These are phyloP conservation scores for Meteorus cinctellus DNA, from an alignment of 2,888 invertebrate species.

Conservation along the genomic window DNA sequence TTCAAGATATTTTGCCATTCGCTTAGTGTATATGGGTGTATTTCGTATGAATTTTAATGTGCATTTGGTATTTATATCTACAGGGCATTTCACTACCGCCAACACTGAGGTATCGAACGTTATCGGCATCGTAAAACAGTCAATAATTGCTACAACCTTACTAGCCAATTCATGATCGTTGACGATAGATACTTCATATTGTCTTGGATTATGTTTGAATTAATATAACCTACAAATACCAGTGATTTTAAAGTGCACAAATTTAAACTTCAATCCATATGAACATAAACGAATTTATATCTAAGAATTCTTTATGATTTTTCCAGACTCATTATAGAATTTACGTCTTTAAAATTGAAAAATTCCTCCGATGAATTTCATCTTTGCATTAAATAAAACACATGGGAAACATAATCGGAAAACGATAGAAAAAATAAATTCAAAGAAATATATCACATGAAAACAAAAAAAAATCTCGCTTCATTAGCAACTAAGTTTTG, in stretches of 20 bases:
- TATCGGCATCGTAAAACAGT: constrained; percentile 32
- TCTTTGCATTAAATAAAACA: too few species aligned
- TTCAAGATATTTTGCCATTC: constrained; percentile 16
- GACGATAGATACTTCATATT: neutral
- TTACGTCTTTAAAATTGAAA: too few species aligned
- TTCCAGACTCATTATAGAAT: too few species aligned
- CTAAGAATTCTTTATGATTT: too few species aligned
- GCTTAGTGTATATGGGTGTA: neutral
- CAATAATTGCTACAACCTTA: constrained; percentile 15
- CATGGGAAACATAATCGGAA: neutral
- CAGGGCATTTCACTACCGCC: neutral
- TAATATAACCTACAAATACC: neutral
- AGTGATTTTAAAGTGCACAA: too few species aligned
- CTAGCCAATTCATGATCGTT: constrained; percentile 19
- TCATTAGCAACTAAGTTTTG: neutral
- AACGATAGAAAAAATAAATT: neutral
- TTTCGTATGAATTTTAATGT: neutral
- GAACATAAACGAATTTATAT: too few species aligned
- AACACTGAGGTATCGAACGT: constrained; percentile 8
- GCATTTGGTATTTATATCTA: constrained; percentile 8
- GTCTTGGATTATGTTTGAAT: neutral
- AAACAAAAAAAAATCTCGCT: neutral
- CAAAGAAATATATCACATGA: neutral
- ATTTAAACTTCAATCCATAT: too few species aligned
- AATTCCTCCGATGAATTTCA: too few species aligned